Percentiles rank a stretch among this genome's conserved stretches.
phyloP scores from a whole-genome alignment of 2,797 vertebrate genomes.

The Phylloscopus collybita region DNA sequence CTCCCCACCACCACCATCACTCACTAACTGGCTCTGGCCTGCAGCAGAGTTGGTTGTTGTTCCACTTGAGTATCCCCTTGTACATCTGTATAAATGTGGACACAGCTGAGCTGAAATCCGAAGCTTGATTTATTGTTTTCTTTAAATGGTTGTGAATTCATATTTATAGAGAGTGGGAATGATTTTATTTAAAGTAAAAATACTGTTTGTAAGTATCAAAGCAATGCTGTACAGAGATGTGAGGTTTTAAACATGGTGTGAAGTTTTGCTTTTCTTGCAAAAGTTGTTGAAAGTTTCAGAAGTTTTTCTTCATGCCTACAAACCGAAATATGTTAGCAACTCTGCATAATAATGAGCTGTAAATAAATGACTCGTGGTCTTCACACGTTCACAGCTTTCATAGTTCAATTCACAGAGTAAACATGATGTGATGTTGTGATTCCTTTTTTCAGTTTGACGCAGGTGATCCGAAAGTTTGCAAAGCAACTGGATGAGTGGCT shows the following conservation, averaged over 20 bases:
- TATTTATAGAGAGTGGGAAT: neutral
- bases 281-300: neutral
- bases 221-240: neutral
- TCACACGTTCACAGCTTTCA: neutral
- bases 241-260: neutral
- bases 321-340: neutral
- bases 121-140: neutral
- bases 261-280: neutral
- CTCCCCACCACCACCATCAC: neutral
- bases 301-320: neutral
- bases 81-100: neutral
- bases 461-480: slow-evolving; percentile 99
- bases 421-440: neutral
- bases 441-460: slow-evolving; percentile 87
- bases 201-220: neutral
- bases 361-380: neutral
- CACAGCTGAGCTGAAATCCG: neutral
- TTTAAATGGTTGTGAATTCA: neutral
- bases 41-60: neutral
- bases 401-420: neutral
- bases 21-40: neutral
- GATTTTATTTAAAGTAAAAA: neutral
- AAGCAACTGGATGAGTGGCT: slow-evolving; percentile 99
- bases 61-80: neutral
- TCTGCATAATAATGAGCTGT: neutral